These are phyloP conservation scores for Paracanthobrama guichenoti DNA, from an alignment of 2,113 vertebrate species.

Conservation along the genomic window DNA sequence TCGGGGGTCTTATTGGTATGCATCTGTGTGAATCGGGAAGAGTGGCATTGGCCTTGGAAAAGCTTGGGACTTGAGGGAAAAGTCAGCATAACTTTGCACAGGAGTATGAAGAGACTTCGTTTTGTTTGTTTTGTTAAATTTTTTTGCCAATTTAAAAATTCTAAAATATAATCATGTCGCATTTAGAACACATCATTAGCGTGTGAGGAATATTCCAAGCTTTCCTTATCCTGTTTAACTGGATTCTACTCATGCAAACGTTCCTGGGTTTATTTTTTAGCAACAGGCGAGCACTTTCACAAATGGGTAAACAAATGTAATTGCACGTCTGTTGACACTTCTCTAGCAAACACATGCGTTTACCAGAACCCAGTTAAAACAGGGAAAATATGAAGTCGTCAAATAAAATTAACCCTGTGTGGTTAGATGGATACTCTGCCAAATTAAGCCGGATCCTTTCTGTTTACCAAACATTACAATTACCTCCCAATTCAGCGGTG, in stretches of 20 bases:
- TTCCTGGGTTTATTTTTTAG: constrained; percentile 22
- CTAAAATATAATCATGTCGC: constrained; percentile 14
- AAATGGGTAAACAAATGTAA: constrained; percentile 50
- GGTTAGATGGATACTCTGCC: constrained; percentile 33
- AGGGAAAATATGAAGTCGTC: constrained; percentile 42
- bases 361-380: constrained; percentile 42
- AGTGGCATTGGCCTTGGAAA: constrained; percentile 57
- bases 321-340: constrained; percentile 47
- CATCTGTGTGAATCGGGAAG: constrained; percentile 58
- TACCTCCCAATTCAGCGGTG: constrained; percentile 49
- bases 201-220: not conserved
- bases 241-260: constrained; percentile 30
- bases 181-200: not conserved
- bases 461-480: constrained; percentile 57
- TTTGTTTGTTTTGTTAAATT: constrained; percentile 4
- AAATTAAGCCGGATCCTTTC: constrained; percentile 47
- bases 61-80: constrained; percentile 55
- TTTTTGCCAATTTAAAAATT: not conserved
- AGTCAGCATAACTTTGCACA: constrained; percentile 47
- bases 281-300: constrained; percentile 37
- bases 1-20: constrained; percentile 64
- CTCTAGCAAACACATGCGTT: constrained; percentile 41
- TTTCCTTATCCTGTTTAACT: constrained; percentile 40
- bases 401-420: constrained; percentile 49
- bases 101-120: constrained; percentile 30